phyloP scores from a whole-genome alignment of 2,797 vertebrate genomes.

The Hybognathus amarus region DNA sequence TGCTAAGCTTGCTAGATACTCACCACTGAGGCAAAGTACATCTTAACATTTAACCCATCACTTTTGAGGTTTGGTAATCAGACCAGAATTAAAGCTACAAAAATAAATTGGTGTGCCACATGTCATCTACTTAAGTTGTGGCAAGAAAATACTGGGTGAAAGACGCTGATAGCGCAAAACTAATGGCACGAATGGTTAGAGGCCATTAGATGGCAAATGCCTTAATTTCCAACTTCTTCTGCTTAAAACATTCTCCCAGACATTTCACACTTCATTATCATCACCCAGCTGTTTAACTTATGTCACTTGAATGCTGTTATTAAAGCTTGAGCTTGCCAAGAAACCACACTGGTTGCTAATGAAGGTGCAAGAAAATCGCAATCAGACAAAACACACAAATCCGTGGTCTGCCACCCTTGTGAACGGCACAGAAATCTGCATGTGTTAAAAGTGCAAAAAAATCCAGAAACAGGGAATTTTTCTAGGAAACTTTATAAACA shows the following conservation, averaged over 20 bases:
- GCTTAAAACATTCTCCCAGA: constrained; percentile 56
- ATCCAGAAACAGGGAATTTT: constrained; percentile 20
- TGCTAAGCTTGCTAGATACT: constrained; percentile 28
- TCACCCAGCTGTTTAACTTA: constrained; percentile 75
- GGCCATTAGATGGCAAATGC: constrained; percentile 68
- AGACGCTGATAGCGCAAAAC: constrained; percentile 68
- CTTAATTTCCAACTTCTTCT: constrained; percentile 47
- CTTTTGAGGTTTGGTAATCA: constrained; percentile 51
- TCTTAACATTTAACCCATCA: not conserved
- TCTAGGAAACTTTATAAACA: not conserved
- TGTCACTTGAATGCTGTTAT: constrained; percentile 73
- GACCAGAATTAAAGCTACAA: constrained; percentile 50
- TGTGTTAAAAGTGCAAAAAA: constrained; percentile 22
- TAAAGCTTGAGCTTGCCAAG: constrained; percentile 62
- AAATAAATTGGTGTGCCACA: constrained; percentile 49
- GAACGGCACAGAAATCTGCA: constrained; percentile 2
- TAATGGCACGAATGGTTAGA: constrained; percentile 58
- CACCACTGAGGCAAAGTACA: not conserved
- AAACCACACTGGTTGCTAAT: constrained; percentile 47
- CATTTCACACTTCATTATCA: constrained; percentile 70
- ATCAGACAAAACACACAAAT: constrained; percentile 24
- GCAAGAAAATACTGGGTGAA: constrained; percentile 61
- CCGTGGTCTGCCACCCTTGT: not conserved
- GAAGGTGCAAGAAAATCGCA: constrained; percentile 49
- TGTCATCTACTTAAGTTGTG: constrained; percentile 65